Evolutionary conservation across 2,888 invertebrate genomes (phyloP).

Genomic region (Macropis europaea): DNA sequence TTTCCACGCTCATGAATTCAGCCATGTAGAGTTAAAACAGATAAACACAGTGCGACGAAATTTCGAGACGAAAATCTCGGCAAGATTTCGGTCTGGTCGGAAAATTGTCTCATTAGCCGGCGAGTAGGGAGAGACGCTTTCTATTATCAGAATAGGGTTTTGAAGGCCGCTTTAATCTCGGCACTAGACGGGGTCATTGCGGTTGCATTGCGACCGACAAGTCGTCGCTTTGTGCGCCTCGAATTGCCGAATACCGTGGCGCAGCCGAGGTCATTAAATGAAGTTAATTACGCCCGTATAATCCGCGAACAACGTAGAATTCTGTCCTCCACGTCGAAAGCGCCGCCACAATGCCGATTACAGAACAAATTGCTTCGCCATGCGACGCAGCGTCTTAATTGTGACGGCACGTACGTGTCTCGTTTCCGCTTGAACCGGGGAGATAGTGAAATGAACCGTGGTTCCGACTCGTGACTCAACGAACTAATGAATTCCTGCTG

Average conservation of each 20-base stretch:
- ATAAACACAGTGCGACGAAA: too few relatives aligned
- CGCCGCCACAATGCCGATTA: slow-evolving; percentile 36
- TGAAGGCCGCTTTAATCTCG: slow-evolving; percentile 36
- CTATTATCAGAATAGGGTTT: slow-evolving; percentile 17
- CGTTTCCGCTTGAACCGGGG: slow-evolving; percentile 1
- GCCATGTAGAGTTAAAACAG: too few relatives aligned
- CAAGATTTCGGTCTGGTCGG: too few relatives aligned
- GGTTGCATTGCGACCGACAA: slow-evolving; percentile 40
- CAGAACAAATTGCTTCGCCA: slow-evolving; percentile 28
- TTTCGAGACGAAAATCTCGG: too few relatives aligned
- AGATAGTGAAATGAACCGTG: slow-evolving; percentile 3
- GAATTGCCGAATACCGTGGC: slow-evolving; percentile 43
- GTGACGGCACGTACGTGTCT: neutral
- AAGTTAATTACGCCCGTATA: slow-evolving; percentile 57
- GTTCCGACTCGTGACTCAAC: neutral
- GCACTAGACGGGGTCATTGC: slow-evolving; percentile 25
- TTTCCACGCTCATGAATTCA: too few relatives aligned
- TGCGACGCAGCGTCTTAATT: slow-evolving; percentile 34
- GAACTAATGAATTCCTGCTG: neutral
- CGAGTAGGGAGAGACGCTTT: too few relatives aligned
- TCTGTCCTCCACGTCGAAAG: slow-evolving; percentile 9
- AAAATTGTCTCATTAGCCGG: too few relatives aligned
- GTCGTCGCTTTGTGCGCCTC: slow-evolving; percentile 33
- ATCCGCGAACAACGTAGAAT: slow-evolving; percentile 37
- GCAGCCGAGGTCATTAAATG: slow-evolving; percentile 54